Percentiles rank a stretch among this genome's conserved stretches.
Evolutionary conservation across 1,140 invertebrate genomes (phyloP).

Genomic region (Diprion similis): DNA sequence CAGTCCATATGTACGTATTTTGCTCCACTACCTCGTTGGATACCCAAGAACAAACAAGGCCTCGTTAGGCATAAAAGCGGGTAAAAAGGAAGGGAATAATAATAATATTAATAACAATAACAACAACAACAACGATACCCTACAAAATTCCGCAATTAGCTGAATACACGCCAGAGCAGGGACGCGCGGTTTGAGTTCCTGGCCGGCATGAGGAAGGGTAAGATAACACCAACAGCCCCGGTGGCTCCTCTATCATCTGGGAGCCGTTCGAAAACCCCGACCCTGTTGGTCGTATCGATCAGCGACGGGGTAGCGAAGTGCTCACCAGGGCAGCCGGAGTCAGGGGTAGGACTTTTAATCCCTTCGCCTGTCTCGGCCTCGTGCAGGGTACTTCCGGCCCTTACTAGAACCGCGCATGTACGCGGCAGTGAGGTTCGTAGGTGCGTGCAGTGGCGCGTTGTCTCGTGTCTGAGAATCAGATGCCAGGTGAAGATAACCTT

Average conservation of each 20-base stretch:
- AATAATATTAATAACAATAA: neutral
- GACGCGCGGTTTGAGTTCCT: neutral
- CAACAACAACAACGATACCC: neutral
- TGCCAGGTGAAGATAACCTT: neutral
- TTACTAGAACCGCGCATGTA: neutral
- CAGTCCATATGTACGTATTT: too few species aligned
- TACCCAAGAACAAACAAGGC: too few species aligned
- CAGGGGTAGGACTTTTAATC: conserved; percentile 7
- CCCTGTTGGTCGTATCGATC: neutral
- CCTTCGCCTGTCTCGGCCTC: neutral
- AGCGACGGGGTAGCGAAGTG: neutral
- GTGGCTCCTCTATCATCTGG: neutral
- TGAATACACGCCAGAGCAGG: neutral
- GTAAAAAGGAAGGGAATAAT: neutral
- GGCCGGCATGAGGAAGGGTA: neutral
- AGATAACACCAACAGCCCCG: neutral
- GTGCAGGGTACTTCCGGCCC: neutral
- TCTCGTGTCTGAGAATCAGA: neutral
- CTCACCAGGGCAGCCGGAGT: neutral
- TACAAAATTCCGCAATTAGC: neutral
- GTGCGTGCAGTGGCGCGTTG: neutral
- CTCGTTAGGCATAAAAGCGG: too few species aligned
- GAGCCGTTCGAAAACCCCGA: neutral
- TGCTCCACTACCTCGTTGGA: too few species aligned
- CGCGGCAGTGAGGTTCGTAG: neutral